Percentiles rank a stretch among this genome's conserved stretches.
Conservation (phyloP, 1,140 invertebrate species). For the Drosophila nannoptera region DNA sequence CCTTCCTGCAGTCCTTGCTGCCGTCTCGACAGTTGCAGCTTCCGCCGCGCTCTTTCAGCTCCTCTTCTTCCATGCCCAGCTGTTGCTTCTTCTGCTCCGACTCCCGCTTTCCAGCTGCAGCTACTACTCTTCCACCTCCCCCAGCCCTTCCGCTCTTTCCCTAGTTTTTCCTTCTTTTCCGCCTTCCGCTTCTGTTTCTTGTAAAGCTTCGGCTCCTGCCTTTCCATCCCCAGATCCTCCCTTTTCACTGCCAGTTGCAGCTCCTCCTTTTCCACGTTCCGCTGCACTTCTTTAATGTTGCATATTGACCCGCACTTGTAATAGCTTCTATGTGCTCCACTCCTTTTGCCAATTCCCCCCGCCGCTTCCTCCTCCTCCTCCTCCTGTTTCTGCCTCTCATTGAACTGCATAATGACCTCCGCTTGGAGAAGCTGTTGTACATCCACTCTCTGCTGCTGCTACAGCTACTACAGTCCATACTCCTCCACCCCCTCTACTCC, state of each 20-base stretch:
- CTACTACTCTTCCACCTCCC: neutral
- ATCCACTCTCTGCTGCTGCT: neutral
- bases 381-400: neutral
- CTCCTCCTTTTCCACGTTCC: no score
- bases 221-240: neutral
- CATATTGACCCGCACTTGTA: no score
- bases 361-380: neutral
- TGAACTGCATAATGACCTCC: constrained; percentile 1
- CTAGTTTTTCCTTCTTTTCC: neutral
- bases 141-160: neutral
- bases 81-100: neutral
- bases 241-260: neutral
- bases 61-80: neutral
- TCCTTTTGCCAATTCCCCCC: neutral
- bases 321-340: neutral
- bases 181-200: neutral
- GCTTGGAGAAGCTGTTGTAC: neutral
- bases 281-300: no score
- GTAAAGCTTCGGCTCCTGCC: neutral
- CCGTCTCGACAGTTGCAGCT: neutral
- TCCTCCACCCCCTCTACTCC: neutral
- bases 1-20: no score
- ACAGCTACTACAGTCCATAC: neutral
- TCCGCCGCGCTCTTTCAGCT: neutral
- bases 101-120: neutral